phyloP scores from a whole-genome alignment of 2,797 vertebrate genomes.

The Paedocypris micromegethes region DNA sequence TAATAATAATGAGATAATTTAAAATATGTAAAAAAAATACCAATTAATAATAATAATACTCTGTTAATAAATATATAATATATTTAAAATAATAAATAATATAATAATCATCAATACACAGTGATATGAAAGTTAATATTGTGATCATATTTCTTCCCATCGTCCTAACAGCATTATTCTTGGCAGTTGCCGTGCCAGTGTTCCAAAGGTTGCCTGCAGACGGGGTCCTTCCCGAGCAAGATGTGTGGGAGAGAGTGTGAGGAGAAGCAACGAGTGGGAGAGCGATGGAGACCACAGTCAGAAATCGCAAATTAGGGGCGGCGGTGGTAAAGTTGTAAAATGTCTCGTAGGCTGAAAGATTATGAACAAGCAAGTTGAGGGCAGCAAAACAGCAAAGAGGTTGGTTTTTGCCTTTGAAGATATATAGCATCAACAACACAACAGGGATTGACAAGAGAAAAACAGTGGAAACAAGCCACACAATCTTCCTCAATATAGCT shows the following conservation, averaged over 20 bases:
- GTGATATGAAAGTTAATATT: too few relatives aligned
- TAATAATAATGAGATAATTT: too few relatives aligned
- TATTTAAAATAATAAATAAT: too few relatives aligned
- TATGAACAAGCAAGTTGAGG: constrained; percentile 8
- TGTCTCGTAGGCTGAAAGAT: constrained; percentile 30
- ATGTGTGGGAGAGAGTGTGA: constrained; percentile 26
- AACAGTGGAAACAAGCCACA: constrained; percentile 16
- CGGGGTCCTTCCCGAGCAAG: background rate
- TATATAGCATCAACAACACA: constrained; percentile 5
- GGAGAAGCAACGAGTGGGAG: constrained; percentile 5
- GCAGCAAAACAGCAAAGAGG: background rate
- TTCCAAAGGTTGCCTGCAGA: constrained; percentile 53
- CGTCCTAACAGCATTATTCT: too few relatives aligned
- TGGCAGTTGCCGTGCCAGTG: constrained; percentile 32
- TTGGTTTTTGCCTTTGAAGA: constrained; percentile 17
- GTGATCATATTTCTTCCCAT: too few relatives aligned
- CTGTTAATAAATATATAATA: too few relatives aligned
- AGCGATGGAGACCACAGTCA: background rate
- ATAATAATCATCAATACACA: too few relatives aligned
- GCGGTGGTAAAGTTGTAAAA: constrained; percentile 32
- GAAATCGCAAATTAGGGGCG: constrained; percentile 20
- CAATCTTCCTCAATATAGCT: background rate
- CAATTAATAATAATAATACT: too few relatives aligned
- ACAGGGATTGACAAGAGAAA: constrained; percentile 17
- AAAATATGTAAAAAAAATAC: too few relatives aligned